Percentiles rank a stretch among this genome's conserved stretches.
Conservation (phyloP, 2,888 invertebrate species). For the Campoplex nolae region DNA sequence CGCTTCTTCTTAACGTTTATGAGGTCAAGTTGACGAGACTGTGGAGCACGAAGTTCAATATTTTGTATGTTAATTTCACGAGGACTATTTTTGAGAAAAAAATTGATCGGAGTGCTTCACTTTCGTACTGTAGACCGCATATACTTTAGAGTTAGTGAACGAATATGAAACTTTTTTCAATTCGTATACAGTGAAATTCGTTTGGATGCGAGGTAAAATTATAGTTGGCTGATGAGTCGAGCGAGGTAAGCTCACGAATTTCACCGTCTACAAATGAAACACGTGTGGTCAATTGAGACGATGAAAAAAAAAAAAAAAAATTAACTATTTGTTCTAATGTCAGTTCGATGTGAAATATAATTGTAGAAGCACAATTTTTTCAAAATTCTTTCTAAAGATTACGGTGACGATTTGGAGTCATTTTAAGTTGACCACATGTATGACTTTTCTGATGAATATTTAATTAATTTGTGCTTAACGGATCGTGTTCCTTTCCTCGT, state of each 20-base stretch:
- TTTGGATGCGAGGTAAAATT: slow-evolving; percentile 40
- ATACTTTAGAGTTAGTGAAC: slow-evolving; percentile 16
- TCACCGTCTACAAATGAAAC: slow-evolving; percentile 49
- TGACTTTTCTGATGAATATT: slow-evolving; percentile 16
- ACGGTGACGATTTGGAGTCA: neutral
- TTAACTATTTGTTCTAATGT: neutral
- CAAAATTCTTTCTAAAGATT: neutral
- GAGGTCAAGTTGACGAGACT: slow-evolving; percentile 38
- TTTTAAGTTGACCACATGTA: slow-evolving; percentile 30
- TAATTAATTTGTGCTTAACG: slow-evolving; percentile 35
- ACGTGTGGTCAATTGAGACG: slow-evolving; percentile 40
- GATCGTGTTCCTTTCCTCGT: slow-evolving; percentile 39
- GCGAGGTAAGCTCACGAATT: slow-evolving; percentile 63
- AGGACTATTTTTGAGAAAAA: neutral
- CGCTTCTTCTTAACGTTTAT: slow-evolving; percentile 44
- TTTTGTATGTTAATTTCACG: neutral
- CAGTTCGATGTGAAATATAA: neutral
- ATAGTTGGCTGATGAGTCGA: slow-evolving; percentile 54
- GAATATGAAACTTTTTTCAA: slow-evolving; percentile 1
- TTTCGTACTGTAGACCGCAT: neutral
- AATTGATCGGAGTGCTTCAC: slow-evolving; percentile 27
- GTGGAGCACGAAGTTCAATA: slow-evolving; percentile 19
- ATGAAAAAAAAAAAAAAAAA: neutral
- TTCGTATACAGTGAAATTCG: slow-evolving; percentile 60
- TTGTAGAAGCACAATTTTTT: neutral